A percentile compares a stretch with the other conserved stretches of the same genome.
Conservation (phyloP, 2,113 vertebrate genomes). For the Peucedramus taeniatus region DNA sequence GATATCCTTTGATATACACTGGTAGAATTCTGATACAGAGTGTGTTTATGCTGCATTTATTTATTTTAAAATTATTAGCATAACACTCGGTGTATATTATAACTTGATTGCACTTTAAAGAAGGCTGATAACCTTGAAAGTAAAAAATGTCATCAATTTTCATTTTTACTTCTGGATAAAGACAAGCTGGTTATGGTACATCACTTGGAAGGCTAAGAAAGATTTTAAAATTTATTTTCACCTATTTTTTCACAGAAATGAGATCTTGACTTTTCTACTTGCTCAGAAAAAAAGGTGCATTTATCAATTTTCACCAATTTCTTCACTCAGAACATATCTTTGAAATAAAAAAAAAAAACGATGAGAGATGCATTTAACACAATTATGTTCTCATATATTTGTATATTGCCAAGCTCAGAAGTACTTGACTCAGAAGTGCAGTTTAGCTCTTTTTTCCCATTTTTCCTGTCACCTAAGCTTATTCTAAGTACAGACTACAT, state of each 20-base stretch:
- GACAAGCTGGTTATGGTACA: not conserved
- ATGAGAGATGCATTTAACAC: not conserved
- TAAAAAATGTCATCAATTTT: not conserved
- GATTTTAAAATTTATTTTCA: not conserved
- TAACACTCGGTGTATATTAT: not conserved
- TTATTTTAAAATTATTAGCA: slow-evolving; percentile 17
- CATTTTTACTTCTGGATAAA: not conserved
- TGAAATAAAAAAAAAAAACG: not conserved
- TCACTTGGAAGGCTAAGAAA: not conserved
- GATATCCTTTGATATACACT: not conserved
- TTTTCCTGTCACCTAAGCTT: not conserved
- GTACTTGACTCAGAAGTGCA: not conserved
- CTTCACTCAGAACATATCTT: not conserved
- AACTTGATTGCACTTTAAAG: not conserved
- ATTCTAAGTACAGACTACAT: not conserved
- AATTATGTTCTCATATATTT: not conserved
- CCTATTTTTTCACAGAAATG: not conserved
- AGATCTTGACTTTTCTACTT: not conserved
- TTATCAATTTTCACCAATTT: not conserved
- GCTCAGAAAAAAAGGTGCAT: not conserved
- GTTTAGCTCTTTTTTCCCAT: not conserved
- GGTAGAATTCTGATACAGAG: not conserved
- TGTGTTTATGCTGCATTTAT: not conserved
- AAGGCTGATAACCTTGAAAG: not conserved
- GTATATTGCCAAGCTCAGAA: not conserved